phyloP scores from a whole-genome alignment of 2,113 vertebrate species.

The Polypterus bichir region DNA sequence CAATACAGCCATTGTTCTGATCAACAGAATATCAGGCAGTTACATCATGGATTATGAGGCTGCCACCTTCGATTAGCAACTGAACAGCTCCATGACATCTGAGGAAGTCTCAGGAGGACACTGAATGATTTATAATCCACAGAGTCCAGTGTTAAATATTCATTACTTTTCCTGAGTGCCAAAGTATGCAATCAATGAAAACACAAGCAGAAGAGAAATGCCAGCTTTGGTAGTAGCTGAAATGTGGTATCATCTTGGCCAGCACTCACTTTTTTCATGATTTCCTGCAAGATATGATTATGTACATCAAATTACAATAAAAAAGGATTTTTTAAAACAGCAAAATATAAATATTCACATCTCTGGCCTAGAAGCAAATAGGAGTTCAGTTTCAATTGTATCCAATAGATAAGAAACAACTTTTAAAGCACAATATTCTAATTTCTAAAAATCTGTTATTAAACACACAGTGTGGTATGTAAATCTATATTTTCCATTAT shows the following conservation, averaged over 20 bases:
- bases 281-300: too few species aligned
- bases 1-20: background rate
- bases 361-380: too few species aligned
- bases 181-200: background rate
- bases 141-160: background rate
- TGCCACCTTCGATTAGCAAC: background rate
- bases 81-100: background rate
- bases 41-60: too few species aligned
- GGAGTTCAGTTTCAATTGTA: too few species aligned
- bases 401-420: too few species aligned
- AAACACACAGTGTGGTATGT: too few species aligned
- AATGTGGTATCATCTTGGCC: background rate
- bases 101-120: background rate
- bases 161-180: background rate
- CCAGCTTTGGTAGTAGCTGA: background rate
- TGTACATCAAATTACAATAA: too few species aligned
- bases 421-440: too few species aligned
- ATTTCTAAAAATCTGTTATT: too few species aligned
- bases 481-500: too few species aligned
- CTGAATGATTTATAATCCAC: background rate
- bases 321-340: background rate
- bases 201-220: background rate
- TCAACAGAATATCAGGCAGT: background rate
- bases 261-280: background rate
- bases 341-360: background rate